phyloP scores from a whole-genome alignment of 2,888 invertebrate species.

The Endomychus coccineus region DNA sequence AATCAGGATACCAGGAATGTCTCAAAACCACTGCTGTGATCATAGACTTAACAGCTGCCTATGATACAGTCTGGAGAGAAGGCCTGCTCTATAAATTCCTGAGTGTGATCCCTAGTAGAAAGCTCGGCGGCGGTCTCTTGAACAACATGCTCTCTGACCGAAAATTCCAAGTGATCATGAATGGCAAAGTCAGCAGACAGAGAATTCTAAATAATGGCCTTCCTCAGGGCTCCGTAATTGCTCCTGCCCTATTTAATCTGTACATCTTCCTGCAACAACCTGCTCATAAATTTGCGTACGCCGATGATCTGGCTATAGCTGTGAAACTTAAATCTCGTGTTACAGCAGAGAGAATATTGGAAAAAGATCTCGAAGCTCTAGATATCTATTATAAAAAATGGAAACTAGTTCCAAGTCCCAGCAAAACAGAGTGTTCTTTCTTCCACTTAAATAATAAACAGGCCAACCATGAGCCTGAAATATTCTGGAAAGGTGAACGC shows the following conservation, averaged over 20 bases:
- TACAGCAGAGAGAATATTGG: constrained; percentile 4
- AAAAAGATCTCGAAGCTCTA: constrained; percentile 3
- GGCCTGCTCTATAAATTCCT: constrained; percentile 15
- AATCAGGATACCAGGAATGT: no score
- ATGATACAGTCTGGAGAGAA: no score
- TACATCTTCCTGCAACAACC: constrained; percentile 11
- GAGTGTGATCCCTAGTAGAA: constrained; percentile 11
- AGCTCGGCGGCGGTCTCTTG: constrained; percentile 6
- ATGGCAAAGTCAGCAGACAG: constrained; percentile 5
- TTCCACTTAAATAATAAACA: constrained; percentile 5
- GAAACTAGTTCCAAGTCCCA: constrained; percentile 6
- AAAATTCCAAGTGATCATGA: constrained; percentile 14
- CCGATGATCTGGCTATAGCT: constrained; percentile 4
- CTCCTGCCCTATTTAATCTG: constrained; percentile 16
- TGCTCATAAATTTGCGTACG: constrained; percentile 5
- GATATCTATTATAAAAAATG: constrained; percentile 1
- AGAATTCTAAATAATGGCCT: constrained; percentile 18
- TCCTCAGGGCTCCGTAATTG: constrained; percentile 18
- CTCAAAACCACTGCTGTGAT: no score
- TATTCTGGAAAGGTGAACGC: constrained; percentile 6
- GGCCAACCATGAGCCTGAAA: constrained; percentile 5
- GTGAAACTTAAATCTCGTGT: constrained; percentile 3
- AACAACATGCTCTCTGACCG: constrained; percentile 18
- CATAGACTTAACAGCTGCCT: no score
- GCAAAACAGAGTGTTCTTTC: constrained; percentile 8